Percentiles rank a stretch among this genome's conserved stretches.
phyloP scores from a whole-genome alignment of 2,888 invertebrate species.

The Calameuta filiformis region DNA sequence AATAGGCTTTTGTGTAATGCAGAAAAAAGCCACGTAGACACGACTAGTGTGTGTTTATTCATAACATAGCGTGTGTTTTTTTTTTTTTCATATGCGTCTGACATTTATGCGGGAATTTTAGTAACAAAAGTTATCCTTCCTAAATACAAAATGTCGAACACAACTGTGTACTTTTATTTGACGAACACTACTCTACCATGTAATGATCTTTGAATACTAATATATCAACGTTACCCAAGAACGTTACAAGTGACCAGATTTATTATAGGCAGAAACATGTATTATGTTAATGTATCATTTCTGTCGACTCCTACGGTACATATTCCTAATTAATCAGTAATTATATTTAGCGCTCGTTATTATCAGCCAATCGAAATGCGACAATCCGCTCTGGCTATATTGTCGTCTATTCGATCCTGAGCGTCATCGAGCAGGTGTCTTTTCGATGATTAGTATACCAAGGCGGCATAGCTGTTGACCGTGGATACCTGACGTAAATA shows the following conservation, averaged over 20 bases:
- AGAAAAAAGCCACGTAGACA: background rate
- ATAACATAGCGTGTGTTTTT: background rate
- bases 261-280: background rate
- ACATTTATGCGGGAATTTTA: background rate
- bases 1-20: background rate
- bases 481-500: background rate
- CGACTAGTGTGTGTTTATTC: background rate
- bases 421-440: background rate
- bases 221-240: background rate
- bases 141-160: background rate
- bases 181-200: background rate
- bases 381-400: background rate
- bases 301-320: background rate
- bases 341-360: background rate
- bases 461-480: background rate
- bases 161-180: background rate
- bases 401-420: background rate
- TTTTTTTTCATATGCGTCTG: background rate
- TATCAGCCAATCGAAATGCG: background rate
- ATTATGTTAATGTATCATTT: background rate
- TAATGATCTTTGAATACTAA: background rate
- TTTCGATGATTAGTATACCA: background rate
- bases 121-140: background rate
- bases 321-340: background rate
- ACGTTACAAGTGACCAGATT: background rate